Base-by-base conservation (phyloP, 2,888 invertebrate species). In the Microctonus aethiopoides region DNA sequence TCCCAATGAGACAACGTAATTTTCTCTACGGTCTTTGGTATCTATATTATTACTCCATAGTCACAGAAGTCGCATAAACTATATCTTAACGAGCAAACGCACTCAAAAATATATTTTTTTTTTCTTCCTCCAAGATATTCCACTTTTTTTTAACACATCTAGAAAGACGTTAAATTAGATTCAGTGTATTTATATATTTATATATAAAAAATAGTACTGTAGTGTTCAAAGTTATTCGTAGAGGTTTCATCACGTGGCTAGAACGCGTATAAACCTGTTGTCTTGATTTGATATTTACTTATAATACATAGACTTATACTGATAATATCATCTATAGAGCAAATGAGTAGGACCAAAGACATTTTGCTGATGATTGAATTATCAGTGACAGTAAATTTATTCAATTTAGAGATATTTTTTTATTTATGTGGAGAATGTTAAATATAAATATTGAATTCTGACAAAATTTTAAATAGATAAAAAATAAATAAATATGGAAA, bases 1-100 rank as follows among this genome's bases (percentile, higher is more conserved):
- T 34, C 46, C 16, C 9, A 3, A 34, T 22, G 54, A 80, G 82
- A 82, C 83, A 83, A 82, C 75, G 79, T 78, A 81, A 83, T 81
- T 82, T 79, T 74, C 76, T 73, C 69, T 72, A 74, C 32, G 46
- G 61, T 57, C 24, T 36, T 56, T 72, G 73, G 72, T 81, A 80
- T 80, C 78, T 79, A 75, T 76, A 78, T 81, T 81, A 84, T 83
- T 80, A 80, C 74, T 64, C 67, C 72, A 71, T 72, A 68, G 73
- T 74, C 64, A 32, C 36, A 68, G 72, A 67, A 70, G 76, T 64
- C 77, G 77, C 80, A 77, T 81, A 83, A 84, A 84, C 77, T 81
- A 78, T 74, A 75, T 67, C 77, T 76, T 83, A 83, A 84, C 80
- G 82, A 77, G 74, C 75, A 62, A 64, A 76, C 72, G 75, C 78